Evolutionary conservation across 2,113 vertebrate genomes (phyloP).

Genomic region (Mola mola): DNA sequence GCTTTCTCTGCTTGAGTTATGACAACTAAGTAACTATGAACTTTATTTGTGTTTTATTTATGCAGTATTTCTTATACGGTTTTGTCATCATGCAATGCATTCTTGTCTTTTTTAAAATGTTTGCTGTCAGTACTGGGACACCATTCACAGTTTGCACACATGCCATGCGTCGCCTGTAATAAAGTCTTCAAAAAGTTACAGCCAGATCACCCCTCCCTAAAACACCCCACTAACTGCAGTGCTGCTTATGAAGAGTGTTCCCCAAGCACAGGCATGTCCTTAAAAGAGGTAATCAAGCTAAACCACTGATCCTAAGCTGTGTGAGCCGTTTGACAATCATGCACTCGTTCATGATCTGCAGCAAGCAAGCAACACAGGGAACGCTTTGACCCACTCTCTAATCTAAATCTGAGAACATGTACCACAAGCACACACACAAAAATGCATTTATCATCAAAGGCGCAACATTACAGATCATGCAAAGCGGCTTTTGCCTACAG

Average conservation of each 20-base stretch:
- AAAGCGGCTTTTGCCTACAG: neutral
- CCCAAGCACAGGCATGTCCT: conserved; percentile 63
- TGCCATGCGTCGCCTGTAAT: conserved; percentile 13
- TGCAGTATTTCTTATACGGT: too few relatives aligned
- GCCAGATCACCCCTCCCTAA: conserved; percentile 24
- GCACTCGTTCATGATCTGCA: conserved; percentile 58
- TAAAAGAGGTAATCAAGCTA: conserved; percentile 79
- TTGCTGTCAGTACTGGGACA: neutral
- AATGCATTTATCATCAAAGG: neutral
- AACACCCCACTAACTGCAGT: neutral
- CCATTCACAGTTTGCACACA: conserved; percentile 2
- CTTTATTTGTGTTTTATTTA: too few relatives aligned
- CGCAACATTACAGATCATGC: neutral
- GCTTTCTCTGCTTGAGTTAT: too few relatives aligned
- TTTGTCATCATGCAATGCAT: neutral
- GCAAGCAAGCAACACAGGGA: conserved; percentile 18
- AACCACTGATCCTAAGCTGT: conserved; percentile 79
- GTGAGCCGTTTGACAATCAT: conserved; percentile 72
- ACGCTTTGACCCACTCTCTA: conserved; percentile 19
- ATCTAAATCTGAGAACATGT: conserved; percentile 3
- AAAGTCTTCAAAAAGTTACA: conserved; percentile 29
- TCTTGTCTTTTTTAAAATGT: neutral
- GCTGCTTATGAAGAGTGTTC: conserved; percentile 31
- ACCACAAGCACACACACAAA: neutral
- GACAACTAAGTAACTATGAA: too few relatives aligned